phyloP scores from a whole-genome alignment of 2,113 vertebrate genomes.

The Phylloscopus trochilus region DNA sequence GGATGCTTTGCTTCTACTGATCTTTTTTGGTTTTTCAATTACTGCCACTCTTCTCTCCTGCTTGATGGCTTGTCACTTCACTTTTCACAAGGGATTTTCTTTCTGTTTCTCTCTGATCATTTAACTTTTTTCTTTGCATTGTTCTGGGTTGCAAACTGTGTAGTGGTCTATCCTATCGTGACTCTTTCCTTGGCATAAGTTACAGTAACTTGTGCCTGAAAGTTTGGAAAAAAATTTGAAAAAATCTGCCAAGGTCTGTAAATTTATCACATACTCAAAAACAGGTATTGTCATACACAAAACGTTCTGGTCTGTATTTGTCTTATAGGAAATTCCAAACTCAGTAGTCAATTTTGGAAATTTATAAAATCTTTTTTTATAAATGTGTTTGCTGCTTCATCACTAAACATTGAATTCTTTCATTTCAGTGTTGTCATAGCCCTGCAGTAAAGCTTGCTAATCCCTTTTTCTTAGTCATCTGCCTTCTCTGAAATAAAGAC shows the following conservation, averaged over 20 bases:
- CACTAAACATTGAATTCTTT: background rate
- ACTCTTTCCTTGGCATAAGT: background rate
- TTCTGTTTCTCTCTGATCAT: background rate
- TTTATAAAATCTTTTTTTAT: background rate
- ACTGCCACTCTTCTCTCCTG: background rate
- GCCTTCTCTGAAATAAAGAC: background rate
- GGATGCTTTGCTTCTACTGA: background rate
- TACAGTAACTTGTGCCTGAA: background rate
- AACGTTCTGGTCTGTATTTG: background rate
- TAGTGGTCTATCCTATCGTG: background rate
- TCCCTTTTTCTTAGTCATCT: background rate
- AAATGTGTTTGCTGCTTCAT: background rate
- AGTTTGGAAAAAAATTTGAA: background rate
- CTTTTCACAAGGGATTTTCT: constrained; percentile 23
- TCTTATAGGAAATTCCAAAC: background rate
- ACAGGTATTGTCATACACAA: background rate
- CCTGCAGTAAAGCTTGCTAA: background rate
- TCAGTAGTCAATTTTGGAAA: background rate
- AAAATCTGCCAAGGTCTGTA: background rate
- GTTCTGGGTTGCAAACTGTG: background rate
- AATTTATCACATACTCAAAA: background rate
- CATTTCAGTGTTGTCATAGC: background rate
- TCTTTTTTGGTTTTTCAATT: constrained; percentile 21
- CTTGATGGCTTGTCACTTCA: constrained; percentile 22
- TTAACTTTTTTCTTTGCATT: background rate